Evolutionary conservation across 2,797 vertebrate genomes (phyloP), one percentile per base, ranked within the genome.

Genomic region (Miichthys miiuy): DNA sequence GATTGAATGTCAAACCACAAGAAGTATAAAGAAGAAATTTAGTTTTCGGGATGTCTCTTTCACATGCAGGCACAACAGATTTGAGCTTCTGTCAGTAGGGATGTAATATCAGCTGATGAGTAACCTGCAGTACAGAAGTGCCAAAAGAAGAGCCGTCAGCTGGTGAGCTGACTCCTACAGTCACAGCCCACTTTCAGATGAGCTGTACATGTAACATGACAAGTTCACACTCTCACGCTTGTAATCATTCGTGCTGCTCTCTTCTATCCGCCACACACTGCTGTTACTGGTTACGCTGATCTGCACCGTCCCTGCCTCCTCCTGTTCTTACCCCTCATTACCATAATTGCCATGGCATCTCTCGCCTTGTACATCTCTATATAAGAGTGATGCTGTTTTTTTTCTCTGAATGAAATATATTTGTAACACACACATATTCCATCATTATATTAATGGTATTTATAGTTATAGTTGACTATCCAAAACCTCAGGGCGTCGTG

Each of bases 161-260:
- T 23, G 69, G 57, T 21, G 58, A 58, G 52, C 57, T 17, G 60
- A 25, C 34, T 68, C 55, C 8, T 6, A 14, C 50, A 63, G 27
- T 38, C 70, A 46, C 25, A 71, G 18, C 66, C n/a, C 44, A 63
- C 41, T n/a, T 56, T 74, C 20, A 56, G 46, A 71, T 42, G 48
- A 57, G 72, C 70, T 75, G 77, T 78, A 44, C 64, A 69, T 70
- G 72, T 71, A 57, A 81, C 60, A 56, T 72, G 78, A 77, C 81
- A 54, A 27, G 68, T 75, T 87, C 82, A 62, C 79, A 72, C 79
- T 75, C 58, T 75, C 82, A 77, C 78, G 85, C 68, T 69, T 67
- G 14, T 51, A 56, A 66, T 80, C 62, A 16, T 51, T 81, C 76
- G 27, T 16, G 76, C 80, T 66, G 75, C 51, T 78, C 48, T 62